These are phyloP conservation scores for Trichogramma evanescens DNA, from an alignment of 2,888 invertebrate genomes.

Conservation along the genomic window DNA sequence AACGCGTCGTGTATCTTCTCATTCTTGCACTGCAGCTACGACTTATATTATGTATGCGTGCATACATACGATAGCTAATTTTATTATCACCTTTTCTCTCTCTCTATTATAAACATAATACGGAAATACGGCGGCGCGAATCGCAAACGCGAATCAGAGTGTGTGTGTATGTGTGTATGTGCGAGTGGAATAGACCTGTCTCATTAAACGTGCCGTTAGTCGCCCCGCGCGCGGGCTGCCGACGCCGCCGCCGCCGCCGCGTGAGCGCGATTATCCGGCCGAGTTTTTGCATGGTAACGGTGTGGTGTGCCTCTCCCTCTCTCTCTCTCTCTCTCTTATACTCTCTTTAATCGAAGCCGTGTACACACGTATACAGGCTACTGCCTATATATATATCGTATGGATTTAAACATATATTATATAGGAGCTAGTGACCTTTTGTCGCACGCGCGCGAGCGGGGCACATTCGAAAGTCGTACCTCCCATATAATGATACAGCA, in stretches of 20 bases:
- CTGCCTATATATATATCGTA: too few species aligned
- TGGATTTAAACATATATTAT: too few species aligned
- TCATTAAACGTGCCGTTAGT: constrained; percentile 16
- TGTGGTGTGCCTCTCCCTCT: neutral
- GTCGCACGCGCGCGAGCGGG: too few species aligned
- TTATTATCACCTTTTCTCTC: constrained; percentile 10
- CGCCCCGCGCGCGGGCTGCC: neutral
- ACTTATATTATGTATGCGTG: neutral
- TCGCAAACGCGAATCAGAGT: constrained; percentile 4
- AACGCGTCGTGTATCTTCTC: neutral
- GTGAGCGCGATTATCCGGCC: constrained; percentile 13
- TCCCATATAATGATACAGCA: too few species aligned
- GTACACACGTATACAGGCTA: too few species aligned
- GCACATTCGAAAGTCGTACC: too few species aligned
- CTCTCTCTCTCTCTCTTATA: too few species aligned
- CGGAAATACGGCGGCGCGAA: neutral
- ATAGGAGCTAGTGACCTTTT: too few species aligned
- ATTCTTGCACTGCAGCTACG: neutral
- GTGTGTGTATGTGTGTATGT: neutral
- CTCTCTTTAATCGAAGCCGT: too few species aligned
- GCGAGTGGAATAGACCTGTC: constrained; percentile 18
- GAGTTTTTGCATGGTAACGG: constrained; percentile 21
- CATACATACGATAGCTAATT: constrained; percentile 9
- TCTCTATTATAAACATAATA: neutral
- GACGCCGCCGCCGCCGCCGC: neutral